A percentile compares a stretch with the other conserved stretches of the same genome.
phyloP scores from a whole-genome alignment of 2,113 vertebrate genomes.

The Illadopsis cleaveri region DNA sequence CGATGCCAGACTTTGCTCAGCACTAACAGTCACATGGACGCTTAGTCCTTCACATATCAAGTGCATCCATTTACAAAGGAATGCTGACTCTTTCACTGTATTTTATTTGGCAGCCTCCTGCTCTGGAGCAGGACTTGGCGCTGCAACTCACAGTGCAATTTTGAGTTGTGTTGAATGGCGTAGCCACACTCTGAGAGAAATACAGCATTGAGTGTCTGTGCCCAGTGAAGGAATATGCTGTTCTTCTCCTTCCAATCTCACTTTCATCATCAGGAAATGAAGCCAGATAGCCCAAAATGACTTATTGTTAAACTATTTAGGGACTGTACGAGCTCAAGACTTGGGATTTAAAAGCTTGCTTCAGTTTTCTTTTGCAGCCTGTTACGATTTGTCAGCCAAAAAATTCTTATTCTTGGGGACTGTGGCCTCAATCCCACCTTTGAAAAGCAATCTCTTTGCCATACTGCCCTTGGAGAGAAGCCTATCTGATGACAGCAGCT shows the following conservation, averaged over 20 bases:
- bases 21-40: neutral
- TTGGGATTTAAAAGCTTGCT: neutral
- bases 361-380: slow-evolving; percentile 28
- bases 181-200: neutral
- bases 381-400: neutral
- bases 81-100: slow-evolving; percentile 14
- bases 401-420: neutral
- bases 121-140: slow-evolving; percentile 43
- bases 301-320: slow-evolving; percentile 20
- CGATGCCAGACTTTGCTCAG: neutral
- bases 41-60: neutral
- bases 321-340: neutral
- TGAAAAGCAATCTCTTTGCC: neutral
- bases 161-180: neutral
- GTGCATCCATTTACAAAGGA: slow-evolving; percentile 20
- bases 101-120: slow-evolving; percentile 34
- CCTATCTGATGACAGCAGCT: slow-evolving; percentile 8
- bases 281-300: slow-evolving; percentile 18
- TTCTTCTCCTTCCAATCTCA: neutral
- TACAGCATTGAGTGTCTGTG: neutral
- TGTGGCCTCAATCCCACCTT: neutral
- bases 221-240: neutral
- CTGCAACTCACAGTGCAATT: neutral
- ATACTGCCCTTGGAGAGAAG: neutral
- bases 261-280: slow-evolving; percentile 27